Evolutionary conservation across 2,113 vertebrate genomes (phyloP), one percentile per base, ranked within the genome.

Genomic region (Chelonoidis abingdonii): DNA sequence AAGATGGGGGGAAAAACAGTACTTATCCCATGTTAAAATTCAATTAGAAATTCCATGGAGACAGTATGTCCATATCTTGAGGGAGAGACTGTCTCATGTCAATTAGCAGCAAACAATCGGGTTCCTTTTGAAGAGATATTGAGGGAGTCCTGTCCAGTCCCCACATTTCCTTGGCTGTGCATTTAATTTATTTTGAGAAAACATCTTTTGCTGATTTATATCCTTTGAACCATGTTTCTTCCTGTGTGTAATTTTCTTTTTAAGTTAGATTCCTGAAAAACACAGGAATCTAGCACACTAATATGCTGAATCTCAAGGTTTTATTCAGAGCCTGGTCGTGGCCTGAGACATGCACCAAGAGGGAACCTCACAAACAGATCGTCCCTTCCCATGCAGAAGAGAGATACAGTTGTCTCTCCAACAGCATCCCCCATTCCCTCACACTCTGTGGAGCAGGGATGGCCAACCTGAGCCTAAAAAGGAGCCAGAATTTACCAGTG

Each of bases 31-130:
- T 31, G 49, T 72, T 38, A 24, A 88, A 88, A 89, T 88, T 88
- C 95, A 95, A 80, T 92, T 95, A 89, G 41, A 89, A 94, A 93
- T 91, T 59, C 57, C 78, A 80, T 22, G 24, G 49, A 90, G 49
- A 91, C 87, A 96, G 27, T 88, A 93, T 62, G 78, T 84, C 57
- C 0, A 0, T 95, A 93, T 81, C 92, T 95, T 83, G 56, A 96
- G 89, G 87, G 84, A 93, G 65, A 49, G n/a, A 84, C 49, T 93
- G 90, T 59, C 54, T 94, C 41, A 11, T 76, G 72, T 86, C 83
- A 86, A 72, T 90, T 93, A 88, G 24, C 44, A 91, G 47, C 4
- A 85, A 95, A 13, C 17, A 44, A 91, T 91, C 38, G 88, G 78
- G 29, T 83, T 88, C 80, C 78, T 84, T 89, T 31, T 84, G 89